phyloP scores from a whole-genome alignment of 35 echinoderm and acorn worm species.

The Hemicentrotus pulcherrimus region DNA sequence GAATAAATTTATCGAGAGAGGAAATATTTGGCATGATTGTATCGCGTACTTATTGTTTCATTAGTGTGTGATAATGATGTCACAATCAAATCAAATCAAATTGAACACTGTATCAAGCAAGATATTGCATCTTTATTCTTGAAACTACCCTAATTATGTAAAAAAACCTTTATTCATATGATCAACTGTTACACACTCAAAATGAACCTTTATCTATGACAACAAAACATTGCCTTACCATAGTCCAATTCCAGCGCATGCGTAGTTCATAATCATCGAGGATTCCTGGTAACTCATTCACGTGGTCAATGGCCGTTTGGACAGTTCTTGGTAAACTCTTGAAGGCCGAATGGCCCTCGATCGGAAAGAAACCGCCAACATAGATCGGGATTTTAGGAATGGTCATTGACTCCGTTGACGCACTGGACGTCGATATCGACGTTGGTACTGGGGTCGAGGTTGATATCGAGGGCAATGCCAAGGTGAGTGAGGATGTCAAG shows the following conservation, averaged over 20 bases:
- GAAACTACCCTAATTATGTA: no score
- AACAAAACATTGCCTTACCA: slow-evolving; percentile 27
- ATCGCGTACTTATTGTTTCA: no score
- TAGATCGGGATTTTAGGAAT: slow-evolving; percentile 45
- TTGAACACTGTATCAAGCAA: no score
- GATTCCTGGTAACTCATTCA: slow-evolving; percentile 54
- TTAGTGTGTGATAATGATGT: no score
- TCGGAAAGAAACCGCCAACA: slow-evolving; percentile 60
- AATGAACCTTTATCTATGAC: no score
- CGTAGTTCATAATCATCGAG: slow-evolving; percentile 60
- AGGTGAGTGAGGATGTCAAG: neutral
- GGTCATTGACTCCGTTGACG: neutral
- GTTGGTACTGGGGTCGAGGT: neutral
- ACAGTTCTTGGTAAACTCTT: slow-evolving; percentile 21
- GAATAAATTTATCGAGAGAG: no score
- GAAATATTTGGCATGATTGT: no score
- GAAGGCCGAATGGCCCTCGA: slow-evolving; percentile 45
- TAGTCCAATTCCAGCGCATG: slow-evolving; percentile 65
- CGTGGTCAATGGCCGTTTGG: slow-evolving; percentile 53
- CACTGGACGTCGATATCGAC: neutral
- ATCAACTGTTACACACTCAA: no score
- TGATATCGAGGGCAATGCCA: neutral
- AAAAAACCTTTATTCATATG: no score
- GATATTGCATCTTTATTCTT: no score
- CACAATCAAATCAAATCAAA: no score